Base-by-base conservation (phyloP, 2,888 invertebrate species). In the Oegoconia quadripuncta region DNA sequence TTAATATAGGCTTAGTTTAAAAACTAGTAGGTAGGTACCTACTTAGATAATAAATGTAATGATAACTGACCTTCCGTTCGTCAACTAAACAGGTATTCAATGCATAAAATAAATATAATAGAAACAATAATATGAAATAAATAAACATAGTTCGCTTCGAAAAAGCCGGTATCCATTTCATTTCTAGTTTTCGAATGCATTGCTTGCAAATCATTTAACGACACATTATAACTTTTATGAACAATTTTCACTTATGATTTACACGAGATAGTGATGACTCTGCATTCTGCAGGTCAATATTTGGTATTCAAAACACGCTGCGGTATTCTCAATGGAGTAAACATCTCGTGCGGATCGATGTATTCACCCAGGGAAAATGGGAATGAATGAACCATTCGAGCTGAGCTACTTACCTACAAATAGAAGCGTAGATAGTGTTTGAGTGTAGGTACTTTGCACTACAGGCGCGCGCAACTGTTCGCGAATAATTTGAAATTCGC, bases 31-130 rank as follows among this genome's bases (percentile, higher is more conserved):
- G n/a, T n/a, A n/a, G n/a, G n/a, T n/a, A n/a, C n/a, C n/a, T 12
- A 20, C 14, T 9, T 37, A 23, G n/a, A 18, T 40, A 15, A 13
- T 26, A 6, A 7, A 22, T 15, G 29, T 15, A 26, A 27, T 27
- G 12, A n/a, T 0, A 17, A 49, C 67, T 50, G 42, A 82, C 83
- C 74, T 74, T 70, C 50, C 61, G 73, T 70, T 77, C 72, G 78
- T 84, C 79, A 83, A 80, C 74, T 83, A 79, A 74, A 74, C 73
- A 81, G 50, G 68, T 72, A 75, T 75, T 75, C 70, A 81, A 68
- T 61, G 66, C 67, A 77, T 81, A 84, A 43, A 84, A 76, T 77
- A 83, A 76, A 75, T 83, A 84, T 58, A 86, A 73, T 68, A 84
- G 65, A 76, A 79, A 79, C 43, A 86, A 69, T 58, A 78, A 68